phyloP scores from a whole-genome alignment of 2,888 invertebrate genomes.

The Aproaerema taeniolella region DNA sequence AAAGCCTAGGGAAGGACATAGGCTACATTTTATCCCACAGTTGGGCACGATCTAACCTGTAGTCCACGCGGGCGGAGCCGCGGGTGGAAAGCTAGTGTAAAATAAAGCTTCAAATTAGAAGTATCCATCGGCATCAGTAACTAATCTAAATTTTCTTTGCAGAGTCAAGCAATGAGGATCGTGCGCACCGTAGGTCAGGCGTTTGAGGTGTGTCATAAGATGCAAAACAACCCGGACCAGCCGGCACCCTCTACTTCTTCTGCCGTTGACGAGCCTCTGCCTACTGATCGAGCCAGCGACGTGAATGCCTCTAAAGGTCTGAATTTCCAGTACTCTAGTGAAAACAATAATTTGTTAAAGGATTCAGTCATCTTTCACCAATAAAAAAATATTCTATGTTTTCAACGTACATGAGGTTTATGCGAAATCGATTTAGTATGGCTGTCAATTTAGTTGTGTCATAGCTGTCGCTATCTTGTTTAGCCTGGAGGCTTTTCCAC shows the following conservation, averaged over 20 bases:
- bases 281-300: slow-evolving; percentile 39
- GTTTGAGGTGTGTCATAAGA: slow-evolving; percentile 99
- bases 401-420: too few relatives aligned
- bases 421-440: neutral
- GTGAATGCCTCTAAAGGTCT: slow-evolving; percentile 53
- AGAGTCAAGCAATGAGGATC: slow-evolving; percentile 99
- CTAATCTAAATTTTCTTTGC: slow-evolving; percentile 26
- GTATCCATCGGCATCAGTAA: too few relatives aligned
- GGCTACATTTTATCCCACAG: too few relatives aligned
- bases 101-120: too few relatives aligned
- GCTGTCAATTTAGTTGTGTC: neutral
- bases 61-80: too few relatives aligned
- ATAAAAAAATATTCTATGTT: too few relatives aligned
- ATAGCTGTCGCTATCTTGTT: neutral
- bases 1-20: too few relatives aligned
- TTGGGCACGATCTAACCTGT: too few relatives aligned
- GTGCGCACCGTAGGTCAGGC: slow-evolving; percentile 99
- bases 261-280: slow-evolving; percentile 41
- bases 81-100: too few relatives aligned
- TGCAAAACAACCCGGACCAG: slow-evolving; percentile 80
- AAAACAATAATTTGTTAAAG: too few relatives aligned
- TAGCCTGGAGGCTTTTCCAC: too few relatives aligned
- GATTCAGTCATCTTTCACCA: too few relatives aligned
- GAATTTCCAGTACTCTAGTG: slow-evolving; percentile 11
- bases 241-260: slow-evolving; percentile 59